Evolutionary conservation across 2,797 vertebrate species (phyloP).

Genomic region (Tapirus indicus): DNA sequence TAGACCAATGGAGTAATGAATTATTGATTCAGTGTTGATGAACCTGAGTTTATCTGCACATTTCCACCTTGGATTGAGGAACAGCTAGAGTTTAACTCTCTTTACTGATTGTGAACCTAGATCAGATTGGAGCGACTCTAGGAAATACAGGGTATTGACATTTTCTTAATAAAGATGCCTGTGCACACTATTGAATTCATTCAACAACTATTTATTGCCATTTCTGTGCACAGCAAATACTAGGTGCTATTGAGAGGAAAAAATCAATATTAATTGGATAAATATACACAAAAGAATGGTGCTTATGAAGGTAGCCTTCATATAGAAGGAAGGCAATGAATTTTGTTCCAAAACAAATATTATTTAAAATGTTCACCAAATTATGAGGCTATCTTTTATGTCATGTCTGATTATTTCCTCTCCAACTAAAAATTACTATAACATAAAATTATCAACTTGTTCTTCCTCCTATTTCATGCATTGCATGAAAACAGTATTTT

Average conservation of each 20-base stretch:
- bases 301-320: neutral
- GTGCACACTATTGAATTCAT: neutral
- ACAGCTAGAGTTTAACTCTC: neutral
- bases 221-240: neutral
- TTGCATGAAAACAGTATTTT: neutral
- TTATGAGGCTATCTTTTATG: slow-evolving; percentile 37
- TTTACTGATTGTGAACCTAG: neutral
- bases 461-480: neutral
- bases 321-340: neutral
- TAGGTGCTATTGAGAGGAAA: neutral
- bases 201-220: neutral
- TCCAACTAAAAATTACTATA: neutral
- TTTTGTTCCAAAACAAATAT: slow-evolving; percentile 40
- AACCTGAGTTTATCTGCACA: slow-evolving; percentile 29
- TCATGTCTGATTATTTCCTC: neutral
- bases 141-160: neutral
- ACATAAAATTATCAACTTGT: neutral
- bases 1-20: slow-evolving; percentile 5
- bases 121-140: neutral
- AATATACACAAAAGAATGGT: neutral
- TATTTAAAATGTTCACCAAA: slow-evolving; percentile 44
- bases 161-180: slow-evolving; percentile 37
- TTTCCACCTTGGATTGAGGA: neutral
- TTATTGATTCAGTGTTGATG: slow-evolving; percentile 18
- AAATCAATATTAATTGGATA: neutral